phyloP scores from a whole-genome alignment of 1,140 invertebrate species.

The Drosophila funebris region DNA sequence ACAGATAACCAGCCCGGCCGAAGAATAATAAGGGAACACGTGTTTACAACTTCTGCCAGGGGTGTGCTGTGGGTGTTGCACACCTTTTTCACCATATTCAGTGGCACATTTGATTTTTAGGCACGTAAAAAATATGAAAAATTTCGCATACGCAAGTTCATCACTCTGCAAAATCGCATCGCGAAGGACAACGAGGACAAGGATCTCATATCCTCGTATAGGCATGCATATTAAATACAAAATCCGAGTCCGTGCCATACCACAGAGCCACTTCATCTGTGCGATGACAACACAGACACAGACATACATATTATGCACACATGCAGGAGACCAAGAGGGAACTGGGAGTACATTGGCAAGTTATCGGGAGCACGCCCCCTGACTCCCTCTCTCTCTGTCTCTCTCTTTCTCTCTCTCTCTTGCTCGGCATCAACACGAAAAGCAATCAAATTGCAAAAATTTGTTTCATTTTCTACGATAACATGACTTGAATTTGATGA shows the following conservation, averaged over 20 bases:
- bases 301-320: slow-evolving; percentile 12
- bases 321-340: not conserved
- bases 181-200: slow-evolving; percentile 15
- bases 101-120: slow-evolving; percentile 45
- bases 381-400: not conserved
- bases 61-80: slow-evolving; percentile 4
- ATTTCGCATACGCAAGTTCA: slow-evolving; percentile 70
- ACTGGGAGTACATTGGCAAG: slow-evolving; percentile 39
- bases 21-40: slow-evolving; percentile 37
- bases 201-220: slow-evolving; percentile 24
- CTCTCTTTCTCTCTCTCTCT: too few relatives aligned
- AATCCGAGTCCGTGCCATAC: slow-evolving; percentile 28
- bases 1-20: slow-evolving; percentile 13
- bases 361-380: slow-evolving; percentile 22
- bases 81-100: slow-evolving; percentile 18
- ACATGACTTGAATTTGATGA: slow-evolving; percentile 82
- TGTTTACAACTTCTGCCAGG: slow-evolving; percentile 46
- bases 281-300: slow-evolving; percentile 6
- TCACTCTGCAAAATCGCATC: slow-evolving; percentile 49
- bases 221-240: slow-evolving; percentile 77
- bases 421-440: slow-evolving; percentile 72
- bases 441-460: slow-evolving; percentile 82
- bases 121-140: slow-evolving; percentile 78
- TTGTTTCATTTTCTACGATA: slow-evolving; percentile 82
- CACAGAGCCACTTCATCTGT: slow-evolving; percentile 30